Base-by-base conservation (phyloP, 30 jellyfish, hydroid and myxozoan species). In the Nemopilema nomurai region DNA sequence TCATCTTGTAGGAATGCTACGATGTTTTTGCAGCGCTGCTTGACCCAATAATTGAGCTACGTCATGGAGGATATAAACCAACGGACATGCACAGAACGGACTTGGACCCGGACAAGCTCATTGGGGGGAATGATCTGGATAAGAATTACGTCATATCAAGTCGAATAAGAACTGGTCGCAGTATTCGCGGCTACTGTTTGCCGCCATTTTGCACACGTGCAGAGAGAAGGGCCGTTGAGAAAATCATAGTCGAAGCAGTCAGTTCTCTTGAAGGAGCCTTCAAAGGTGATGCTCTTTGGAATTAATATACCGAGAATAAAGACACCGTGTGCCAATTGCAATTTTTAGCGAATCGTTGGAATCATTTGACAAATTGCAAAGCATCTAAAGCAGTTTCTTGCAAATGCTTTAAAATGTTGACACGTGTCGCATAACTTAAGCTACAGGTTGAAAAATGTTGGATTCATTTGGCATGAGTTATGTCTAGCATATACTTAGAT, bases 211-310 rank as follows among this genome's bases (percentile, higher is more conserved):
- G 95, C 65, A 86, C 89, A 21, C 67, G 95, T 6, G 90, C 95
- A 22, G 95, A 86, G 50, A 50, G 95, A 67, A 85, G 95, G 20
- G 86, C 84, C 28, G 95, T 86, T n/a, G 95, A 86, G 86, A 67
- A 65, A 62, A 81, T 41, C 21, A 79, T 77, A 31, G 66, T 75
- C 16, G 66, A 63, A 22, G 95, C 81, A 4, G 24, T 76, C 26
- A 27, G 21, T 41, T 31, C 26, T 17, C 52, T 77, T 18, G 53
- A 49, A 25, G 95, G 95, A 8, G 82, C 28, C 9, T 77, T 62
- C 52, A 62, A 71, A 28, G 91, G 91, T 71, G 17, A 82, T n/a
- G 71, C n/a, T 18, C 16, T 25, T 18, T 63, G 7, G 21, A 28
- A 63, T 13, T 63, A n/a, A 17, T 17, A 52, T 16, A 52, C 19